Conservation (phyloP, 2,888 invertebrate species). For the Sussaba pulchella region DNA sequence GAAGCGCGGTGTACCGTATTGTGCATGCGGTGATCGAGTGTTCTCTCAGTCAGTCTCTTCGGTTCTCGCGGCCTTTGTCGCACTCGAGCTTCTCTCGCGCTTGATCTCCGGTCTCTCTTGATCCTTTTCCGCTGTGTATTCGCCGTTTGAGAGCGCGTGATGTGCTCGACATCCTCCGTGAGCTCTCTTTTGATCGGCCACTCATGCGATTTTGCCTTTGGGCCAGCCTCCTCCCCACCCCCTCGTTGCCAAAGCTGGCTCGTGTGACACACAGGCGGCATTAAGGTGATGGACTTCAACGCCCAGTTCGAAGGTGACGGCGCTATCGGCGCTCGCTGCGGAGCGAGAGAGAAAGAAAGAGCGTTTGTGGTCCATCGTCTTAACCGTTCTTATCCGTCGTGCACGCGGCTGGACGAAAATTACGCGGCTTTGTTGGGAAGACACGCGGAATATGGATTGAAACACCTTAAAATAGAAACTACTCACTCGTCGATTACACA, state of each 20-base stretch:
- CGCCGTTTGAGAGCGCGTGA: constrained; percentile 36
- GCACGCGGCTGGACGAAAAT: constrained; percentile 8
- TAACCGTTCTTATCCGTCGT: constrained; percentile 24
- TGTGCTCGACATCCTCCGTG: constrained; percentile 38
- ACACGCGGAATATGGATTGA: constrained; percentile 7
- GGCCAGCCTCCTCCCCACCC: too few relatives aligned
- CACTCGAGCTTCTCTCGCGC: neutral
- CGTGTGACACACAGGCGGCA: too few relatives aligned
- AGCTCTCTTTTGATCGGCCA: constrained; percentile 52
- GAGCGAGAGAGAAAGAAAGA: too few relatives aligned
- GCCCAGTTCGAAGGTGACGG: too few relatives aligned
- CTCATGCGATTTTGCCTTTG: constrained; percentile 14
- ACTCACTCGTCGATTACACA: neutral
- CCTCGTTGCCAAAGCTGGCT: constrained; percentile 5
- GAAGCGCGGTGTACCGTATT: neutral
- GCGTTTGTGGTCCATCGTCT: too few relatives aligned
- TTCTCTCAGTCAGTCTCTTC: too few relatives aligned
- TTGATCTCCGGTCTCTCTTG: constrained; percentile 25
- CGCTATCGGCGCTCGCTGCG: too few relatives aligned
- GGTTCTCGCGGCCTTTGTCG: constrained; percentile 1
- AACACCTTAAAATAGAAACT: neutral
- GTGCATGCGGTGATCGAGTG: constrained; percentile 47
- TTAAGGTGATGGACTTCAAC: too few relatives aligned
- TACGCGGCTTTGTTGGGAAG: constrained; percentile 5
- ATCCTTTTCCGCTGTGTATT: constrained; percentile 17